Evolutionary conservation across 1,140 invertebrate species (phyloP).

Genomic region (Sycobia sp.): DNA sequence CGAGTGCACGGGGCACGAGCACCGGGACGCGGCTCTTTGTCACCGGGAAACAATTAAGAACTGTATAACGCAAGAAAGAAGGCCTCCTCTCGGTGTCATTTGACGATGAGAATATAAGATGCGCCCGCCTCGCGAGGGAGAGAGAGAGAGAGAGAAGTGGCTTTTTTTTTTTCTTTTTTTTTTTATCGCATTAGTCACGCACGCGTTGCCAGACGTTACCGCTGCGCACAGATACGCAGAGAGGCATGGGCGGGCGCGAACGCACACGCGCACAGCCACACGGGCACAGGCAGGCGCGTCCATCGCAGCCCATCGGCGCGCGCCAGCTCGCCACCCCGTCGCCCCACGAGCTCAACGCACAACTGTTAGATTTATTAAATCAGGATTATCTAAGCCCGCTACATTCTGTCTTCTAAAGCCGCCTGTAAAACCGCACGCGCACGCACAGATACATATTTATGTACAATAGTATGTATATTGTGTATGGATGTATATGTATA

Average conservation of each 20-base stretch:
- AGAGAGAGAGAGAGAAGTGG: background rate
- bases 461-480: too few relatives aligned
- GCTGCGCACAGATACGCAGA: conserved; percentile 32
- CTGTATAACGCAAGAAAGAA: too few relatives aligned
- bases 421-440: conserved; percentile 53
- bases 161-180: too few relatives aligned
- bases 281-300: too few relatives aligned
- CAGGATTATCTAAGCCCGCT: conserved; percentile 61
- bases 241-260: too few relatives aligned
- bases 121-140: background rate
- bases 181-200: conserved; percentile 60
- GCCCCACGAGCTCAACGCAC: conserved; percentile 39
- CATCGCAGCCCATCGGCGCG: background rate
- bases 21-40: conserved; percentile 5
- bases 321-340: background rate
- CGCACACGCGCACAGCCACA: too few relatives aligned
- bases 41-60: conserved; percentile 21
- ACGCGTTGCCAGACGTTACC: conserved; percentile 51
- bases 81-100: background rate
- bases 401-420: conserved; percentile 55
- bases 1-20: too few relatives aligned
- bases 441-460: conserved; percentile 12
- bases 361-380: conserved; percentile 65
- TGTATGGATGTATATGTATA: too few relatives aligned
- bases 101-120: background rate